Evolutionary conservation across 1,140 invertebrate genomes (phyloP), one percentile per base, ranked within the genome.

Genomic region (Bilobella aurantiaca): DNA sequence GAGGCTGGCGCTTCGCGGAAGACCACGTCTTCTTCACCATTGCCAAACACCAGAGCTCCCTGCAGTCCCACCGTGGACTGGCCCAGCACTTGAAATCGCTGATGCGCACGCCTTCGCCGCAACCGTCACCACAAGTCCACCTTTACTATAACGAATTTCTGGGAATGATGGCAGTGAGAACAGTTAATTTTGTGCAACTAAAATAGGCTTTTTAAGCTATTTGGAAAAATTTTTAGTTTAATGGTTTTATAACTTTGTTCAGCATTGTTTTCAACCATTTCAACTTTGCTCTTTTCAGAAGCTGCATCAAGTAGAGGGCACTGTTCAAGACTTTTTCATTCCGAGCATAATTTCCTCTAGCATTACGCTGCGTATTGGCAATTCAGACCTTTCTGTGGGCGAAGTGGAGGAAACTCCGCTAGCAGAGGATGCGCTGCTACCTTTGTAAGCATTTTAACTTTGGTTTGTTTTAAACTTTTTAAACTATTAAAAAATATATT

Each of bases 1-100:
- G 87, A 74, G 85, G 87, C 1, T 97, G 93, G 93, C 86, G 86
- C 61, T 81, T 96, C 64, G 89, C 93, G 5, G 89, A 92, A 79
- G 93, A 97, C 82, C 93, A 96, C 78, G 94, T 97, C 73, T 87
- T 94, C 77, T 94, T 91, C 76, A 94, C 91, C 12, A 87, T 96
- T 73, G 93, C 92, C 1, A 84, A 90, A 68, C 87, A 94, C 76
- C 90, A 90, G 23, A 84, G 87, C 69, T 86, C 87, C 73, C 79
- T 96, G 57, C 87, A 89, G 75, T 82, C 85, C 74, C 78, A 58
- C 29, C 58, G 30, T 46, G 87, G 89, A 70, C 87, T 92, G 16
- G 85, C 87, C 42, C 77, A 82, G 63, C 88, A 90, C 63, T 90
- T 94, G 75, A 83, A 87, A 59, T 85, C 86, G 74, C 80, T 96